Base-by-base conservation (phyloP, 2,113 vertebrate species). In the Polypterus bichir region DNA sequence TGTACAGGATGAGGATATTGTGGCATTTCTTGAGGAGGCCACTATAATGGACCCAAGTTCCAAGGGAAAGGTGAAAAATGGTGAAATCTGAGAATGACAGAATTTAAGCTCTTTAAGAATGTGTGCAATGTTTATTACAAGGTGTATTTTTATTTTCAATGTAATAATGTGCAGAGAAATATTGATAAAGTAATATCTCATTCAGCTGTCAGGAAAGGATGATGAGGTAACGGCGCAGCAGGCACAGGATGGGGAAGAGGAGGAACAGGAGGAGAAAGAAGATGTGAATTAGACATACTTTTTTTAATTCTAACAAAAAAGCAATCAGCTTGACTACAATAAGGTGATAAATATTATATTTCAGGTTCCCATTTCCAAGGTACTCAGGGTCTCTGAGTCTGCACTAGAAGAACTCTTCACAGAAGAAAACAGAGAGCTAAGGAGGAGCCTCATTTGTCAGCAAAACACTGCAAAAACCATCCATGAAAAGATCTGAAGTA, bases 231-330 rank as follows among this genome's bases (percentile, higher is more conserved):
- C 51, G 48, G n/a, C 60, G 2, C 27, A 27, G 64, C 44, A 60
- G 49, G 52, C 59, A 44, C n/a, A 61, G 52, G 59, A 65, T 55
- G 64, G 53, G 11, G 47, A 49, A 44, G 59, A 65, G 48, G 11
- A 61, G 47, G 64, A 60, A 48, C 49, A 54, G 53, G 46, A 49
- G 47, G 27, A 27, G 27, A 27, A 27, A 27, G 27, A 27, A 27
- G 27, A 27, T 27, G 60, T 48, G 45, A 63, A 44, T 48, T 63
- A 49, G 62, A 63, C 9, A 57, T 57, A 65, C 48, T 54, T 65
- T 53, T 65, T 57, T 65, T 44, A 65, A 52, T 65, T 65, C 58
- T 65, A 65, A 54, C 49, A 60, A 65, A 65, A 65, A 65, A 54
- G 47, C 47, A 51, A 61, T 27, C 1, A 27, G 27, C 27, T 27